phyloP scores from a whole-genome alignment of 2,113 vertebrate species.

The Hyla sarda region DNA sequence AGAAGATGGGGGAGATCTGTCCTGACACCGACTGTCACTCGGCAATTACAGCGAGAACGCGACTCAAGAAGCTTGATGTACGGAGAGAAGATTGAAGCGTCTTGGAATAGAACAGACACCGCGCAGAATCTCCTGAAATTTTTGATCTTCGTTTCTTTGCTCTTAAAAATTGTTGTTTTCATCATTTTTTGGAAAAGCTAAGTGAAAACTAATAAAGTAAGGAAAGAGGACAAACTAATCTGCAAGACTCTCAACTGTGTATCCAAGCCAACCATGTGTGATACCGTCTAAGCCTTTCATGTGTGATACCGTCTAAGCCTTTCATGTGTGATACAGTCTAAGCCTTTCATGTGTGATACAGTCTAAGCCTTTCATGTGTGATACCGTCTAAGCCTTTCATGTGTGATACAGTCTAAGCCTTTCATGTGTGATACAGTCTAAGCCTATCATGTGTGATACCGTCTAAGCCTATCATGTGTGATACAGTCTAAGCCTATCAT shows the following conservation, averaged over 20 bases:
- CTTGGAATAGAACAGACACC: constrained; percentile 12
- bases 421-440: no score
- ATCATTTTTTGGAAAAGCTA: neutral
- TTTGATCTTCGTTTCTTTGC: neutral
- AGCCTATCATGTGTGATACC: no score
- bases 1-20: constrained; percentile 22
- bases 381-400: no score
- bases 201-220: neutral
- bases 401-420: no score
- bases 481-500: no score
- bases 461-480: no score
- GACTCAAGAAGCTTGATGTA: constrained; percentile 29
- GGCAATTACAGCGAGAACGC: constrained; percentile 48
- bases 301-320: no score
- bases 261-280: neutral
- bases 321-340: no score
- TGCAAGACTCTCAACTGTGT: neutral
- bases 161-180: constrained; percentile 20
- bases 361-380: neutral
- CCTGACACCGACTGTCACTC: constrained; percentile 46
- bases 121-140: neutral
- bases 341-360: neutral
- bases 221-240: neutral
- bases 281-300: no score
- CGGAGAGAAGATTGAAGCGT: constrained; percentile 35